A percentile compares a stretch with the other conserved stretches of the same genome.
Conservation (phyloP, 2,113 vertebrate species). For the Oncorhynchus tshawytscha region DNA sequence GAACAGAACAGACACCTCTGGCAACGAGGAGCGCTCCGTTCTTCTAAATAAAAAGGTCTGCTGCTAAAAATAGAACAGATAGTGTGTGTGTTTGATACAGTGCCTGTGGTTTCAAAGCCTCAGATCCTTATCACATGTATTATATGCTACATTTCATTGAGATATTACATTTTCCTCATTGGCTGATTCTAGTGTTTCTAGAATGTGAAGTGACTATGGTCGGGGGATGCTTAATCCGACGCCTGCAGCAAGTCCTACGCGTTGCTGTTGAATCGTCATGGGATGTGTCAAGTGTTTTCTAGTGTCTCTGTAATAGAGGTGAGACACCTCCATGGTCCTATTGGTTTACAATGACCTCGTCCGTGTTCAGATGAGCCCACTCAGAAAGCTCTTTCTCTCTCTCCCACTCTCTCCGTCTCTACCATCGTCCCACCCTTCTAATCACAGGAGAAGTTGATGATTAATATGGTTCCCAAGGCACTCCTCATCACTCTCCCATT, state of each 20-base stretch:
- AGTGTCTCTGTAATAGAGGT: not conserved
- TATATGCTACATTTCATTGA: not conserved
- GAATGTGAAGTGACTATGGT: too few species aligned
- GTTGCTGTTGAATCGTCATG: too few species aligned
- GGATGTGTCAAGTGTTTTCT: too few species aligned
- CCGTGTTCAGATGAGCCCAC: not conserved
- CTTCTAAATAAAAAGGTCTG: conserved; percentile 41
- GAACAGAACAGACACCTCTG: conserved; percentile 23
- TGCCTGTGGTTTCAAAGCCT: not conserved
- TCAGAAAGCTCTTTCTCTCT: not conserved
- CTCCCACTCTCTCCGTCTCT: too few species aligned
- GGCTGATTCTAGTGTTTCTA: too few species aligned
- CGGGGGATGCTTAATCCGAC: too few species aligned
- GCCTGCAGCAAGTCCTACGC: too few species aligned
- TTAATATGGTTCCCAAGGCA: conserved; percentile 23
- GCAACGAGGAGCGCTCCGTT: conserved; percentile 19
- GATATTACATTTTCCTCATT: not conserved
- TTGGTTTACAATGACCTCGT: not conserved
- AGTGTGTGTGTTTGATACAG: not conserved
- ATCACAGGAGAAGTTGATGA: conserved; percentile 19
- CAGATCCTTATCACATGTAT: not conserved
- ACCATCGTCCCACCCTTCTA: not conserved
- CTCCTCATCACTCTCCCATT: conserved; percentile 16
- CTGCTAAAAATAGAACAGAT: conserved; percentile 11
- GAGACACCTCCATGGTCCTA: not conserved